These are phyloP conservation scores for Trialeurodes vaporariorum DNA, from an alignment of 1,140 invertebrate species.

Conservation along the genomic window DNA sequence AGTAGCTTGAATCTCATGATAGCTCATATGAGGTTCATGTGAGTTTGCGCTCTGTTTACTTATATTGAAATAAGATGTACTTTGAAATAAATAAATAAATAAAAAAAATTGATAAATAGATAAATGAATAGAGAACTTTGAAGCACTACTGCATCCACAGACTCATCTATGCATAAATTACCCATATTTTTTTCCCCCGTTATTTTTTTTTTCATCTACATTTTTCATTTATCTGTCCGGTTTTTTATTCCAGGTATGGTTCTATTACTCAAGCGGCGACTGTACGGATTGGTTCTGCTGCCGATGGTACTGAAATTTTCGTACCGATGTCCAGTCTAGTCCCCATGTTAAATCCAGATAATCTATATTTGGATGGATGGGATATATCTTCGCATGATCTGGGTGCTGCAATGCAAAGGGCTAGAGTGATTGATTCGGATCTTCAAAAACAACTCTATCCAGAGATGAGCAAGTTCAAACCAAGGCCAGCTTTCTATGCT, in stretches of 20 bases:
- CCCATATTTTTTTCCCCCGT: no score
- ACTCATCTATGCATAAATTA: no score
- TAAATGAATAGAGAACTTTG: no score
- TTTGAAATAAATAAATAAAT: no score
- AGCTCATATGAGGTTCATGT: no score
- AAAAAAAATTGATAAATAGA: no score
- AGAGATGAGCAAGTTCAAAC: constrained; percentile 59
- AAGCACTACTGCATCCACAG: no score
- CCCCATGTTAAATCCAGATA: constrained; percentile 82
- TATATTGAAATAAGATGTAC: no score
- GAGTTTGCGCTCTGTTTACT: no score
- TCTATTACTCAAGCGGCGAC: constrained; percentile 86
- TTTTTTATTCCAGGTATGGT: constrained; percentile 50
- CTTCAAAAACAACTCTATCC: constrained; percentile 60
- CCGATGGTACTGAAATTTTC: constrained; percentile 57
- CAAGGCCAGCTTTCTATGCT: constrained; percentile 75
- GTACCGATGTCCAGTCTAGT: constrained; percentile 69
- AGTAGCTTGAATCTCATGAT: no score
- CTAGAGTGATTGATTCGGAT: constrained; percentile 47
- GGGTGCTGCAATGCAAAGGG: constrained; percentile 51
- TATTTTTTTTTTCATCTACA: no score
- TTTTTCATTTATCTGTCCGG: no score
- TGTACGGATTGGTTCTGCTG: constrained; percentile 58
- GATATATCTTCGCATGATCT: constrained; percentile 81
- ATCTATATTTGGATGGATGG: constrained; percentile 88